These are phyloP conservation scores for Butastur rufipennis DNA, from an alignment of 2,113 vertebrate genomes.

Conservation along the genomic window DNA sequence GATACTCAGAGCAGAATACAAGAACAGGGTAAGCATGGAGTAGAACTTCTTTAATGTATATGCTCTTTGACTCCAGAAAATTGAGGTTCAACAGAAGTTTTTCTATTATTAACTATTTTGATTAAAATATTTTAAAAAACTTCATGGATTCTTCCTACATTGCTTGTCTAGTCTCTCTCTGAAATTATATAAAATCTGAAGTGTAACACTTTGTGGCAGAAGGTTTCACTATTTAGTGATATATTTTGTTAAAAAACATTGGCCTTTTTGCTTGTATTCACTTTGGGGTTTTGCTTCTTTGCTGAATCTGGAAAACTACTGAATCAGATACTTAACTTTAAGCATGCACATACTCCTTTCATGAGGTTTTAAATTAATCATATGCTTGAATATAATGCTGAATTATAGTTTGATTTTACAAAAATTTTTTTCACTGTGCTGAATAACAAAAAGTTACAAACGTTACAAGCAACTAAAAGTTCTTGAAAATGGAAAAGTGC, in stretches of 20 bases:
- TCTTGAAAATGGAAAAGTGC: background rate
- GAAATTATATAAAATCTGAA: background rate
- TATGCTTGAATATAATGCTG: background rate
- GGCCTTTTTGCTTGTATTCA: background rate
- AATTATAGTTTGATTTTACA: background rate
- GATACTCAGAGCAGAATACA: background rate
- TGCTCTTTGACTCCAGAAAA: background rate
- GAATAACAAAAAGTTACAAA: background rate
- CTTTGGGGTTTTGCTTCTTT: background rate
- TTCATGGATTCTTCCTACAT: background rate
- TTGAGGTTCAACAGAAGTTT: rapidly evolving
- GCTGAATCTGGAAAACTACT: background rate
- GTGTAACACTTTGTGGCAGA: background rate
- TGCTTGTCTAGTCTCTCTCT: background rate
- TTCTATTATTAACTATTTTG: background rate
- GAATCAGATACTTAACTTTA: background rate
- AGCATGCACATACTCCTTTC: background rate
- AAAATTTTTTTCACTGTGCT: background rate
- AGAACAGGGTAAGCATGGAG: background rate
- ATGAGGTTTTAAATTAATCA: background rate
- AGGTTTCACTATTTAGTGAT: background rate
- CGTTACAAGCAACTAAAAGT: background rate
- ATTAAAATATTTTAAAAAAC: background rate
- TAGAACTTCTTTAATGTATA: background rate
- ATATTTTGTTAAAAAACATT: background rate